These are phyloP conservation scores for Choloepus hoffmanni DNA, from an alignment of 2,113 vertebrate genomes.

Conservation along the genomic window DNA sequence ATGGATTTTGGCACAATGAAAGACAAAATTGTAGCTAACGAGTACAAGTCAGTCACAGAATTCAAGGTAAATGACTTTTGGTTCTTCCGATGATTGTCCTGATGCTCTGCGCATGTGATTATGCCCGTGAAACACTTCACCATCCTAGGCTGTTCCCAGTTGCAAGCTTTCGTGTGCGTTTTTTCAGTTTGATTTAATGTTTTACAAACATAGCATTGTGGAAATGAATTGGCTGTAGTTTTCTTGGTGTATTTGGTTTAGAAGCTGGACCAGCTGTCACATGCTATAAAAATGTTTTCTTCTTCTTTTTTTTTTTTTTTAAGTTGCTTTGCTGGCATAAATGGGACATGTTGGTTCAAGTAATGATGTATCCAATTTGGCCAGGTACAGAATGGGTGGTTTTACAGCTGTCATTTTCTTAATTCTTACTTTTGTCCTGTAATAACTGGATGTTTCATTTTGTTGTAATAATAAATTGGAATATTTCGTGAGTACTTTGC, in stretches of 20 bases:
- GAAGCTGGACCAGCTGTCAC: accelerated
- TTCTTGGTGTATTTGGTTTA: background rate
- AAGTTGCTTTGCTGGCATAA: background rate
- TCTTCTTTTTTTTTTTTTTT: background rate
- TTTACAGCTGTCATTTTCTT: background rate
- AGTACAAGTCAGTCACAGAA: conserved; percentile 98
- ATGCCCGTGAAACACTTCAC: background rate
- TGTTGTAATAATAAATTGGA: background rate
- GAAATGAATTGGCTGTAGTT: accelerated
- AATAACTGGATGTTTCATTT: background rate
- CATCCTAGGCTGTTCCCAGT: background rate
- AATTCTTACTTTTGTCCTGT: background rate
- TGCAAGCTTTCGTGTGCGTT: background rate
- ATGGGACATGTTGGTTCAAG: no score
- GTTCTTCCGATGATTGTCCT: background rate
- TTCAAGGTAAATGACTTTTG: conserved; percentile 91
- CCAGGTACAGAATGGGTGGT: background rate
- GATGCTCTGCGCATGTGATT: background rate
- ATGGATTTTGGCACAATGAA: conserved; percentile 99
- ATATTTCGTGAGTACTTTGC: accelerated
- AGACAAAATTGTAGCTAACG: conserved; percentile 95
- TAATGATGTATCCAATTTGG: background rate
- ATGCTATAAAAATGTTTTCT: accelerated
- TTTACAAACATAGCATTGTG: background rate
- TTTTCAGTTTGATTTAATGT: background rate